Conservation (phyloP, 1,140 invertebrate genomes). For the Papilio xuthus region DNA sequence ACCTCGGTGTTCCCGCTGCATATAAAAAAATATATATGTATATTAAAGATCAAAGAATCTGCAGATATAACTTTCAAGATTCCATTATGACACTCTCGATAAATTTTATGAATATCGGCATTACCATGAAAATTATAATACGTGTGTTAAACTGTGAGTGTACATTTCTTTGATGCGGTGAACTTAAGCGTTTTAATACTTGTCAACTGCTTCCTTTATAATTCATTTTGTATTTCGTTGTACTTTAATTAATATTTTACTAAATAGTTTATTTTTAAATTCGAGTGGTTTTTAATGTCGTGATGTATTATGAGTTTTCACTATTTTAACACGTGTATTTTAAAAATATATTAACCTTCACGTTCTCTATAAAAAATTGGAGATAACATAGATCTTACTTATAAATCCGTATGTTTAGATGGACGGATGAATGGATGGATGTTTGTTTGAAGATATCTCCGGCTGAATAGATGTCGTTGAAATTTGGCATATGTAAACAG, state of each 20-base stretch:
- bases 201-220: constrained; percentile 3
- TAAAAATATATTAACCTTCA: too few species aligned
- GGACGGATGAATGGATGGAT: too few species aligned
- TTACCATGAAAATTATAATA: constrained; percentile 13
- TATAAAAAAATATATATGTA: too few species aligned
- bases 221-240: neutral
- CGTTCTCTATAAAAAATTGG: too few species aligned
- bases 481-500: too few species aligned
- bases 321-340: neutral
- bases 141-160: neutral
- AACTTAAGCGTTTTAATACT: constrained; percentile 20
- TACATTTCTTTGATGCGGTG: constrained; percentile 3
- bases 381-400: too few species aligned
- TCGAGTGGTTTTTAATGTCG: neutral
- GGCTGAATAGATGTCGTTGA: too few species aligned
- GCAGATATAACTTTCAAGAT: neutral
- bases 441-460: too few species aligned
- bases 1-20: too few species aligned
- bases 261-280: constrained; percentile 12
- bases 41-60: neutral
- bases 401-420: too few species aligned
- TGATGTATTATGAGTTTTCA: neutral
- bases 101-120: neutral
- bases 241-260: constrained; percentile 16
- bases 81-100: neutral